These are phyloP conservation scores for Drosophila quadrilineata DNA, from an alignment of 1,140 invertebrate species.

Conservation along the genomic window DNA sequence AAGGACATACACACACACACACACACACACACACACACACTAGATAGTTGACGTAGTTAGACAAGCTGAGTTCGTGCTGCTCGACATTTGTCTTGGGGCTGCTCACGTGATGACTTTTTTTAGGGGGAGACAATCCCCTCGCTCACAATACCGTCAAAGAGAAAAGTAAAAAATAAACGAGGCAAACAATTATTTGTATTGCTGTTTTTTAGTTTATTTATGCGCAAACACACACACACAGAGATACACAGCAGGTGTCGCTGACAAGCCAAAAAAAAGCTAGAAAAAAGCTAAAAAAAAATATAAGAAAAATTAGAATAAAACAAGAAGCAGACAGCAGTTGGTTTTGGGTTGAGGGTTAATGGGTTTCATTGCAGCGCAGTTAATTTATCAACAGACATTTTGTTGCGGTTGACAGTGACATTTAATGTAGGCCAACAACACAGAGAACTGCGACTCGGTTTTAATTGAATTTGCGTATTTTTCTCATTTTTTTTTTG, in stretches of 20 bases:
- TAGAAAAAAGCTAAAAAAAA: neutral
- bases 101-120: slow-evolving; percentile 26
- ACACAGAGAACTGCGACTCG: slow-evolving; percentile 4
- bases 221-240: slow-evolving; percentile 13
- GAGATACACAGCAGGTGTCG: slow-evolving; percentile 45
- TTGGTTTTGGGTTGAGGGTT: slow-evolving; percentile 36
- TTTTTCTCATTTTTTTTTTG: slow-evolving; percentile 25
- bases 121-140: too few relatives aligned
- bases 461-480: slow-evolving; percentile 60
- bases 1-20: neutral
- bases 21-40: neutral
- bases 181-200: slow-evolving; percentile 45
- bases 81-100: slow-evolving; percentile 11
- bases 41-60: too few relatives aligned
- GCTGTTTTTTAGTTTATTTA: slow-evolving; percentile 19
- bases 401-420: slow-evolving; percentile 55
- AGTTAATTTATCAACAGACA: slow-evolving; percentile 68
- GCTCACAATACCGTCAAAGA: too few relatives aligned
- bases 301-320: neutral
- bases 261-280: slow-evolving; percentile 25
- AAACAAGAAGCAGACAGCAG: neutral
- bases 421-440: slow-evolving; percentile 24
- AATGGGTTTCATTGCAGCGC: slow-evolving; percentile 44
- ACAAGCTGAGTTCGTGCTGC: neutral
- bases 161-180: too few relatives aligned